Percentiles rank a stretch among this genome's conserved stretches.
Evolutionary conservation across 1,140 invertebrate species (phyloP).

Genomic region (Paracyclopina nana): DNA sequence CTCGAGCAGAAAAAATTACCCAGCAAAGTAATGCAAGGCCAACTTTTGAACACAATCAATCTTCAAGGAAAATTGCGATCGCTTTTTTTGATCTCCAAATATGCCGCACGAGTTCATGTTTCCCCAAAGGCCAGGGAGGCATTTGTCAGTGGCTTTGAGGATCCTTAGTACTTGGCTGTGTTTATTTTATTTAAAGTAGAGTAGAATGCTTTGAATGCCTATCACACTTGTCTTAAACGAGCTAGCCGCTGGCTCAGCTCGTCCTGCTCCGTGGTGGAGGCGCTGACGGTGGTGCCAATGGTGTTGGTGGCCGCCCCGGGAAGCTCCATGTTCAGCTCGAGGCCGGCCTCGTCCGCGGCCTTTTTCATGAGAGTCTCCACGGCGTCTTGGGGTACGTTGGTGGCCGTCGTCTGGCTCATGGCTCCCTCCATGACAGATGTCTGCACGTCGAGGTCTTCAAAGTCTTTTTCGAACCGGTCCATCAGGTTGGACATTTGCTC

Average conservation of each 20-base stretch:
- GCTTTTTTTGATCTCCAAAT: no score
- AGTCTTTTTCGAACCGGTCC: constrained; percentile 38
- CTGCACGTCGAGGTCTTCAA: constrained; percentile 38
- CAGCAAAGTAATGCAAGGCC: no score
- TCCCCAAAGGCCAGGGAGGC: no score
- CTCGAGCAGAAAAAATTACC: no score
- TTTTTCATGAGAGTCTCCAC: constrained; percentile 34
- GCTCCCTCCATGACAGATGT: constrained; percentile 33
- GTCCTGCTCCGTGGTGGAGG: constrained; percentile 16
- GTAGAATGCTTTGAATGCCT: background rate
- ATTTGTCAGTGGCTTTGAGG: no score
- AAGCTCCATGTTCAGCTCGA: constrained; percentile 33
- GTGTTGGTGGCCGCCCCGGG: constrained; percentile 24
- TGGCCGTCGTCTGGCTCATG: constrained; percentile 34
- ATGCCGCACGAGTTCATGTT: no score
- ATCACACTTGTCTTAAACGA: constrained; percentile 7
- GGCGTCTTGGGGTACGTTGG: constrained; percentile 33
- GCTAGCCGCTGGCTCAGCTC: constrained; percentile 10
- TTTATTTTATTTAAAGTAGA: no score
- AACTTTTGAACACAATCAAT: no score
- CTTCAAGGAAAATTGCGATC: no score
- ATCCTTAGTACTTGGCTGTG: no score
- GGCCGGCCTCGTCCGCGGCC: constrained; percentile 36
- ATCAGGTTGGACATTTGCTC: constrained; percentile 35
- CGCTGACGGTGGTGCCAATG: constrained; percentile 10